Percentiles rank a stretch among this genome's conserved stretches.
Conservation (phyloP, 1,140 invertebrate species). For the Rhyzopertha dominica region DNA sequence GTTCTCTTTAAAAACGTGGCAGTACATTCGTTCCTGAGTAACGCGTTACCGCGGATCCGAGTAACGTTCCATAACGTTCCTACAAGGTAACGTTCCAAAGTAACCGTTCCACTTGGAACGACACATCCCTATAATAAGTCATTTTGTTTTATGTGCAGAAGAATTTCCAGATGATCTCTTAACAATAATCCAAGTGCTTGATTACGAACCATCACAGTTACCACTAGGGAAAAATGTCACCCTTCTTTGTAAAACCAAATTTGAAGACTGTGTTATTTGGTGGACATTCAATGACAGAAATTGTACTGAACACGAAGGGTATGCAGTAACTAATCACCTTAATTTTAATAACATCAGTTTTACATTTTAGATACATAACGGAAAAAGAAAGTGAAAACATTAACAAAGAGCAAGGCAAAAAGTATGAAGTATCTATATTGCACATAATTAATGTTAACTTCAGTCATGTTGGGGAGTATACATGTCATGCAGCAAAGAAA, state of each 20-base stretch:
- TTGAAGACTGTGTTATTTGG: conserved; percentile 39
- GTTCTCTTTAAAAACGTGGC: no score
- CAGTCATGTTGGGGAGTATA: conserved; percentile 49
- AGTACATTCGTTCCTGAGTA: no score
- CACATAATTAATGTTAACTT: conserved; percentile 45
- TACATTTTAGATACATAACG: conserved; percentile 35
- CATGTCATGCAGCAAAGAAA: conserved; percentile 43
- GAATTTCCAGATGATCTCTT: conserved; percentile 17
- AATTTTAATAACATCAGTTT: conserved; percentile 18
- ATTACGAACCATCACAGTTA: conserved; percentile 31
- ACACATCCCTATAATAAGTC: conserved; percentile 2
- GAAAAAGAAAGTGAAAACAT: conserved; percentile 45
- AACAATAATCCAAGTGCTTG: conserved; percentile 34
- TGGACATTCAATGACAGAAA: conserved; percentile 48
- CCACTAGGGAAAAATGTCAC: conserved; percentile 47
- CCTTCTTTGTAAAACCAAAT: conserved; percentile 45
- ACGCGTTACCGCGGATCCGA: no score
- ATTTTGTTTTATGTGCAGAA: conserved; percentile 12
- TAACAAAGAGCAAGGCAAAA: conserved; percentile 40
- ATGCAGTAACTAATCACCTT: conserved; percentile 10
- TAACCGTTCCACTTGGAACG: no score
- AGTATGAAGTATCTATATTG: conserved; percentile 43
- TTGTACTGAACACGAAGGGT: conserved; percentile 45
- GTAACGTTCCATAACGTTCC: no score
- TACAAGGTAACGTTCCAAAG: no score